phyloP scores from a whole-genome alignment of 2,888 invertebrate species.

The Nymphalis urticae region DNA sequence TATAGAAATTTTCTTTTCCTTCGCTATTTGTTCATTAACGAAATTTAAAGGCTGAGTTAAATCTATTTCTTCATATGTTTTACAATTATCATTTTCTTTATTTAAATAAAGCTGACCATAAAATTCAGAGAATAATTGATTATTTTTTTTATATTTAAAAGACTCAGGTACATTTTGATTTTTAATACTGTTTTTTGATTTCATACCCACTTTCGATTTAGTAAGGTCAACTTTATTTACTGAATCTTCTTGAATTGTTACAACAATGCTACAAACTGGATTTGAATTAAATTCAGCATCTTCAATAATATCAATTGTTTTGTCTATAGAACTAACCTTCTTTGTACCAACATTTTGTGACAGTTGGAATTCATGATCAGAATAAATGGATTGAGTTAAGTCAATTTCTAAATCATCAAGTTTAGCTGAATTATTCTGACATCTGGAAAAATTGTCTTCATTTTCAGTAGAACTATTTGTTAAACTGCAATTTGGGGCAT shows the following conservation, averaged over 20 bases:
- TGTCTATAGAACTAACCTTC: not conserved
- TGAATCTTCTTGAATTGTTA: not conserved
- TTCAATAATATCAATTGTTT: not conserved
- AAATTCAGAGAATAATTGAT: no score
- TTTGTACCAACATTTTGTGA: not conserved
- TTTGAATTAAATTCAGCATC: not conserved
- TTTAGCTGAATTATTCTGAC: not conserved
- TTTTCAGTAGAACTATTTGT: not conserved
- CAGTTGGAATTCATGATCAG: not conserved
- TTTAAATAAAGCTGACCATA: not conserved
- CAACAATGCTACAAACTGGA: not conserved
- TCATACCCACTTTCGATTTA: not conserved
- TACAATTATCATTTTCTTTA: constrained; percentile 13
- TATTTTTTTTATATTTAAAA: not conserved
- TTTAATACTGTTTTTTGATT: not conserved
- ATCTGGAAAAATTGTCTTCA: not conserved
- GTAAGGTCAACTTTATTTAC: not conserved
- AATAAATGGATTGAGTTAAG: not conserved
- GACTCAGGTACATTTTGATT: not conserved
- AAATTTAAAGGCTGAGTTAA: constrained; percentile 51
- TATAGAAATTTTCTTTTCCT: constrained; percentile 42
- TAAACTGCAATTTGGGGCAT: not conserved
- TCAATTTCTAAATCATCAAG: not conserved
- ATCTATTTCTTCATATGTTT: constrained; percentile 37
- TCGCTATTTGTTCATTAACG: constrained; percentile 52